These are phyloP conservation scores for Chaitophorus viminalis DNA, from an alignment of 2,888 invertebrate species.

Conservation along the genomic window DNA sequence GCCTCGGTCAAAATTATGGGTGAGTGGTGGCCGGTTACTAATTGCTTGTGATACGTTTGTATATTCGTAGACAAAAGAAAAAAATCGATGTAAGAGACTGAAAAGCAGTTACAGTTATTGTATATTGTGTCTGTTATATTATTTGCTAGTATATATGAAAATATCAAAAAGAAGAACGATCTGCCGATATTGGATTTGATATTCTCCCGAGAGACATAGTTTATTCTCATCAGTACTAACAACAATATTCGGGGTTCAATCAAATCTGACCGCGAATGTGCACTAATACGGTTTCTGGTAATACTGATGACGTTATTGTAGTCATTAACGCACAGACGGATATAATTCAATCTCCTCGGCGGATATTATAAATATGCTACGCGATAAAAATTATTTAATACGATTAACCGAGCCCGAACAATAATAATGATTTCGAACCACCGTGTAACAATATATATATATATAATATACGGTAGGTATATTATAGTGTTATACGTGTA, in stretches of 20 bases:
- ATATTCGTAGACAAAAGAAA: too few species aligned
- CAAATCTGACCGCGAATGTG: background rate
- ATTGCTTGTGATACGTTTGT: too few species aligned
- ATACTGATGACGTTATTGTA: background rate
- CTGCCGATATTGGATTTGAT: background rate
- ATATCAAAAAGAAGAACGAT: too few species aligned
- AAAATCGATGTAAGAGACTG: too few species aligned
- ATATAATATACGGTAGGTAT: background rate
- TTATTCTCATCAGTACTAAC: background rate
- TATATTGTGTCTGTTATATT: too few species aligned
- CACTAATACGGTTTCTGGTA: background rate
- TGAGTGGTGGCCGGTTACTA: too few species aligned
- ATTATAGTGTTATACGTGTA: too few species aligned
- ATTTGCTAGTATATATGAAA: too few species aligned
- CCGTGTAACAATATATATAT: background rate
- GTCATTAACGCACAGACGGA: background rate
- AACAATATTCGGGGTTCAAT: background rate
- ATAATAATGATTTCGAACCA: constrained; percentile 40
- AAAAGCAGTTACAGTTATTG: too few species aligned
- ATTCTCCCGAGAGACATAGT: background rate
- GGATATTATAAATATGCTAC: background rate
- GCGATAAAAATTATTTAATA: background rate
- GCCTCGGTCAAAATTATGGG: too few species aligned
- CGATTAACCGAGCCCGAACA: constrained; percentile 36
- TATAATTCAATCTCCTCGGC: constrained; percentile 23